Conservation (phyloP, 2,888 invertebrate genomes). For the Acleris cristana region DNA sequence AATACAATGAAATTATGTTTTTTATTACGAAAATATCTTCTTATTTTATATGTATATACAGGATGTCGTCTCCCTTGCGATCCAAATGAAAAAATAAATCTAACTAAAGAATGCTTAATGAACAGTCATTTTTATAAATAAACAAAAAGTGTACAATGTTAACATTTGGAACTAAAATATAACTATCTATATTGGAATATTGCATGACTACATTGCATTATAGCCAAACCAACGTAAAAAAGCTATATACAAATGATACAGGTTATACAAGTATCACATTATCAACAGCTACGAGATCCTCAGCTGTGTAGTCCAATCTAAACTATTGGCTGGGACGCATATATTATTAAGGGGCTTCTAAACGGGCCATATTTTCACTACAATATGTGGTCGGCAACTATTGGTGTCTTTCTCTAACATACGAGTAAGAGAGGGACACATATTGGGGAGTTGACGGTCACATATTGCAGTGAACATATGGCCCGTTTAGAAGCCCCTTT, state of each 20-base stretch:
- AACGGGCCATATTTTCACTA: no score
- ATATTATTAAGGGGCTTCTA: no score
- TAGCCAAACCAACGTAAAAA: background rate
- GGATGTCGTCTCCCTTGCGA: no score
- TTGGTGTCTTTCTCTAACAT: no score
- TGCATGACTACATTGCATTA: background rate
- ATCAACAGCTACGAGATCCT: background rate
- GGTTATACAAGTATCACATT: conserved; percentile 4
- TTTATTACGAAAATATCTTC: conserved; percentile 11
- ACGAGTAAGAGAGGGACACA: no score
- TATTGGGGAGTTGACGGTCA: no score
- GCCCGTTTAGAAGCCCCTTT: no score
- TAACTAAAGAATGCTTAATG: background rate
- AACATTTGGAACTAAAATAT: background rate
- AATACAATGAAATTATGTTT: background rate
- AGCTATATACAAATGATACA: conserved; percentile 2
- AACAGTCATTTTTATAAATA: background rate
- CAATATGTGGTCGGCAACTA: no score
- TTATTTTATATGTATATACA: background rate
- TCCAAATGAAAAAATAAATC: no score
- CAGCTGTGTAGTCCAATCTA: no score
- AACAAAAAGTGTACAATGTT: background rate
- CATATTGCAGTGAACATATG: no score
- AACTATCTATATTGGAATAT: background rate
- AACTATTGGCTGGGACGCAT: no score